A percentile compares a stretch with the other conserved stretches of the same genome.
phyloP scores from a whole-genome alignment of 2,113 vertebrate species.

The Python bivittatus region DNA sequence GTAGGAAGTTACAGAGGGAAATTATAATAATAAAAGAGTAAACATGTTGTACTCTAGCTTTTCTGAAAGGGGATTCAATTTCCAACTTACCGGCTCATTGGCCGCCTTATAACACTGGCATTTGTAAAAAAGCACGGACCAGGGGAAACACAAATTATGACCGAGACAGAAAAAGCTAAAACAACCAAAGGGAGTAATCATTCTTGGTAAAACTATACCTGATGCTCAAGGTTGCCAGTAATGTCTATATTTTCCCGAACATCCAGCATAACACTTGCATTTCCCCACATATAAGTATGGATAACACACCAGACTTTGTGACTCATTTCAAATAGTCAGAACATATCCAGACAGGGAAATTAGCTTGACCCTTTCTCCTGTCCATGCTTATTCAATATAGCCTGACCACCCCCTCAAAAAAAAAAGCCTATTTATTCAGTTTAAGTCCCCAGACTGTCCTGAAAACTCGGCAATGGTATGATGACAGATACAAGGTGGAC shows the following conservation, averaged over 20 bases:
- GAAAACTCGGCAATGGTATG: not conserved
- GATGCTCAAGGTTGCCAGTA: not conserved
- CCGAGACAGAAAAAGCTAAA: not conserved
- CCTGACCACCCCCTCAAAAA: not conserved
- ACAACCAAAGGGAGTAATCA: accelerated
- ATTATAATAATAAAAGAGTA: not conserved
- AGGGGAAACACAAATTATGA: accelerated
- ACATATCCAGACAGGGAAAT: not conserved
- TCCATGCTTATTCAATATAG: not conserved
- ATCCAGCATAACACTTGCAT: not conserved
- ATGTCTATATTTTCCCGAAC: not conserved
- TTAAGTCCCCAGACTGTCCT: not conserved
- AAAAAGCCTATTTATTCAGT: not conserved
- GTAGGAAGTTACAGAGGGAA: not conserved
- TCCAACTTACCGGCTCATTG: constrained; percentile 3
- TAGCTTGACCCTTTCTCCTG: not conserved
- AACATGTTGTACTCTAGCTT: not conserved
- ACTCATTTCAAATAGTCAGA: not conserved
- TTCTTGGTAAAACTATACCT: not conserved
- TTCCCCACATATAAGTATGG: not conserved
- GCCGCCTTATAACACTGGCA: constrained; percentile 7
- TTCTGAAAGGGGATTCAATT: not conserved
- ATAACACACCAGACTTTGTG: not conserved
- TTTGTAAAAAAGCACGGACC: constrained; percentile 5
- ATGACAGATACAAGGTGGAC: not conserved